Percentiles rank a stretch among this genome's conserved stretches.
These are phyloP conservation scores for Patella caerulea DNA, from an alignment of 2,888 invertebrate species.

Conservation along the genomic window DNA sequence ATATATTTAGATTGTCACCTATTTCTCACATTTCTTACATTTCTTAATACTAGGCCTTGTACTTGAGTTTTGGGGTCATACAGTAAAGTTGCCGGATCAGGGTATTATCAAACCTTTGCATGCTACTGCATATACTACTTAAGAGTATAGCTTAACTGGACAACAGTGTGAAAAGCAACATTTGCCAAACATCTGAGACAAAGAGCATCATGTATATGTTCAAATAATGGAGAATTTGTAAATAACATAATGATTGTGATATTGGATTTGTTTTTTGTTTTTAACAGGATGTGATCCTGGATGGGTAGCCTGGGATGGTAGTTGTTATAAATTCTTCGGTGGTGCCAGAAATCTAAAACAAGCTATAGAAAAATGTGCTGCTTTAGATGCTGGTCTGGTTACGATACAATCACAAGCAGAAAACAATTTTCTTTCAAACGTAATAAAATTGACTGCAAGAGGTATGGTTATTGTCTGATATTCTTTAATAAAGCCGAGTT, in stretches of 20 bases:
- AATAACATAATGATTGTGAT: not conserved
- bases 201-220: not conserved
- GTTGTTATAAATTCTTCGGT: slow-evolving; percentile 74
- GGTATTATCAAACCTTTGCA: too few relatives aligned
- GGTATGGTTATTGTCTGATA: too few relatives aligned
- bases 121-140: too few relatives aligned
- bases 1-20: too few relatives aligned
- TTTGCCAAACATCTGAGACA: too few relatives aligned
- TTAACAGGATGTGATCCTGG: slow-evolving; percentile 71
- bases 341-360: slow-evolving; percentile 57
- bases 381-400: slow-evolving; percentile 71
- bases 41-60: too few relatives aligned
- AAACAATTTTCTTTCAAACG: slow-evolving; percentile 76
- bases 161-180: too few relatives aligned
- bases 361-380: slow-evolving; percentile 69
- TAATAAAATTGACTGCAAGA: slow-evolving; percentile 60
- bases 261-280: slow-evolving; percentile 1
- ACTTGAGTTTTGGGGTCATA: too few relatives aligned
- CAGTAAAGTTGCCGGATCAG: too few relatives aligned
- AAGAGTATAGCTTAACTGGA: too few relatives aligned
- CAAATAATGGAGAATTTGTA: not conserved
- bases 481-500: too few relatives aligned
- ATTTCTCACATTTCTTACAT: too few relatives aligned
- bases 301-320: slow-evolving; percentile 73
- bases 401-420: slow-evolving; percentile 74